Conservation (phyloP, 2,797 vertebrate genomes). For the Discoglossus pictus region DNA sequence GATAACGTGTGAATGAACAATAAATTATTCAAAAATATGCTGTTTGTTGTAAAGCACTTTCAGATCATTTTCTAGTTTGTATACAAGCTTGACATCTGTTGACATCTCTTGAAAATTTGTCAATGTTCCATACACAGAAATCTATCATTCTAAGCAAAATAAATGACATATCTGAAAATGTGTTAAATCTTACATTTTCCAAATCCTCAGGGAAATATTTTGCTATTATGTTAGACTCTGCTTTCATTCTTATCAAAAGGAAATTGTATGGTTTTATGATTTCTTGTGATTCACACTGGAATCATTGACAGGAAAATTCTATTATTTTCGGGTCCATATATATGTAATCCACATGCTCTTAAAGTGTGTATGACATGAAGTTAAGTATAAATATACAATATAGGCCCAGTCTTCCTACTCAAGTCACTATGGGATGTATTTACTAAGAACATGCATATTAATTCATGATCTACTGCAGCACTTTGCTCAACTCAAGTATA, state of each 20-base stretch:
- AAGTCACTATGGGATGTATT: no score
- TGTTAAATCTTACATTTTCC: constrained; percentile 42
- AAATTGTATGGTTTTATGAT: constrained; percentile 1
- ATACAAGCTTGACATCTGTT: constrained; percentile 40
- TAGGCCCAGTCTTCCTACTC: no score
- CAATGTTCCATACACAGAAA: constrained; percentile 44
- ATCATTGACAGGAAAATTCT: no score
- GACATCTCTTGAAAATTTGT: constrained; percentile 48
- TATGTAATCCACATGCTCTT: no score
- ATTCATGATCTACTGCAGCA: no score
- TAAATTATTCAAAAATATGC: constrained; percentile 39
- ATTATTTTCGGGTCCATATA: no score
- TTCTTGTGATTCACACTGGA: no score
- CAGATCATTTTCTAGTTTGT: constrained; percentile 47
- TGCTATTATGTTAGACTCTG: constrained; percentile 18
- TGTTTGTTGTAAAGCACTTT: constrained; percentile 38
- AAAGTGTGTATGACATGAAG: no score
- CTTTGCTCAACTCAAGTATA: no score
- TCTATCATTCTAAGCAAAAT: constrained; percentile 45
- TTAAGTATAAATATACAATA: no score
- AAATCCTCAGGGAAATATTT: constrained; percentile 22
- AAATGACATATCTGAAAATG: constrained; percentile 40
- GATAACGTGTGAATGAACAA: background rate
- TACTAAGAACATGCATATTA: no score
- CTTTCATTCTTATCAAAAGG: constrained; percentile 32